Evolutionary conservation across 2,113 vertebrate genomes (phyloP).

Genomic region (Leptobrachium leishanense): DNA sequence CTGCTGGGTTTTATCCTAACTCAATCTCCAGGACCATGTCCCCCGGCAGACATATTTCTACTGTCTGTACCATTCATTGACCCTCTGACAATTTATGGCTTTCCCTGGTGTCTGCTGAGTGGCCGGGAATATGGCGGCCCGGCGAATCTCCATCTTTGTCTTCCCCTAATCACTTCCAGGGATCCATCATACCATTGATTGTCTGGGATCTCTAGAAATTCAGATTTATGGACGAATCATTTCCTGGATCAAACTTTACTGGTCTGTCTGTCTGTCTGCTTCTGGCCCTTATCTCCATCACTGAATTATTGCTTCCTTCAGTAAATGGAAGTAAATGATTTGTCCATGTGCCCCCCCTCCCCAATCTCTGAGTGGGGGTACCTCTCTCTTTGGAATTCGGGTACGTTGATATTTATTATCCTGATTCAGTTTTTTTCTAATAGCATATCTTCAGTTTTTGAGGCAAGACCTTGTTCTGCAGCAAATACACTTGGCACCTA

Average conservation of each 20-base stretch:
- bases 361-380: no score
- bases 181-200: neutral
- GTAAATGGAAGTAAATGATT: no score
- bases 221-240: constrained; percentile 15
- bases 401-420: no score
- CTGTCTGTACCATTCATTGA: neutral
- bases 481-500: no score
- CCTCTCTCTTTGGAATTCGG: no score
- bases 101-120: neutral
- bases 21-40: neutral
- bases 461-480: no score
- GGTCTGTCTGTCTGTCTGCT: no score
- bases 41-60: neutral
- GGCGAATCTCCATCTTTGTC: neutral
- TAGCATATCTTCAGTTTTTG: no score
- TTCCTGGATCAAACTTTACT: neutral
- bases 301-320: no score
- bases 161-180: neutral
- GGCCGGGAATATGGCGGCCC: neutral
- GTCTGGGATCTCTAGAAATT: neutral
- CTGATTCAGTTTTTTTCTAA: no score
- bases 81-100: neutral
- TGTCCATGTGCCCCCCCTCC: no score
- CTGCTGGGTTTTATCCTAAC: neutral
- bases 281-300: no score